These are phyloP conservation scores for Thunnus thynnus DNA, from an alignment of 2,113 vertebrate species.

Conservation along the genomic window DNA sequence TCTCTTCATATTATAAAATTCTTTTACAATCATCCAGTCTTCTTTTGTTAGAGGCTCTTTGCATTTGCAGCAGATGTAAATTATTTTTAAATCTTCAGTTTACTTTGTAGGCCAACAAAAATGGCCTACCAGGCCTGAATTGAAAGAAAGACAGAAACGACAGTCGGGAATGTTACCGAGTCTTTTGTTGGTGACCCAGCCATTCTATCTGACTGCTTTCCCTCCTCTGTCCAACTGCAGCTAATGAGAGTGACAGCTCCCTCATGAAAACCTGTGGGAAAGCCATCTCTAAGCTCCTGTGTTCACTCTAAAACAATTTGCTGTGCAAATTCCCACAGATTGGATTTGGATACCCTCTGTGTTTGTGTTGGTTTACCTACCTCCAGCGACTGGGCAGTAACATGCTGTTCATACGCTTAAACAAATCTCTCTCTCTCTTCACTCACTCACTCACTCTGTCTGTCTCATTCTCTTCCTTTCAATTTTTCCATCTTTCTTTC, in stretches of 20 bases:
- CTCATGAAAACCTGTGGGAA: conserved; percentile 65
- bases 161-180: conserved; percentile 35
- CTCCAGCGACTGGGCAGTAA: conserved; percentile 40
- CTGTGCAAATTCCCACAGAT: conserved; percentile 56
- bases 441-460: neutral
- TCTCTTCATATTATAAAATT: no score
- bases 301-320: conserved; percentile 52
- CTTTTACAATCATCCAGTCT: no score
- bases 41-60: no score
- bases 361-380: conserved; percentile 66
- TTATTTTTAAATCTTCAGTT: neutral
- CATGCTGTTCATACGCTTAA: conserved; percentile 53
- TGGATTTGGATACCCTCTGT: conserved; percentile 59
- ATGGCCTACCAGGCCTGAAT: neutral
- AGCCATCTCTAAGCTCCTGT: conserved; percentile 59
- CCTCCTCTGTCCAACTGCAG: conserved; percentile 38
- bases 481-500: neutral
- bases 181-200: conserved; percentile 29
- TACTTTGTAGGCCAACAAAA: neutral
- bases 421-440: neutral
- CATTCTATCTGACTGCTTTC: conserved; percentile 58
- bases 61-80: neutral
- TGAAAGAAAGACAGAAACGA: neutral
- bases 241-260: conserved; percentile 62
- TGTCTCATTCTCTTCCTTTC: conserved; percentile 5